Evolutionary conservation across 2,888 invertebrate species (phyloP).

Genomic region (Mimachlamys varia): DNA sequence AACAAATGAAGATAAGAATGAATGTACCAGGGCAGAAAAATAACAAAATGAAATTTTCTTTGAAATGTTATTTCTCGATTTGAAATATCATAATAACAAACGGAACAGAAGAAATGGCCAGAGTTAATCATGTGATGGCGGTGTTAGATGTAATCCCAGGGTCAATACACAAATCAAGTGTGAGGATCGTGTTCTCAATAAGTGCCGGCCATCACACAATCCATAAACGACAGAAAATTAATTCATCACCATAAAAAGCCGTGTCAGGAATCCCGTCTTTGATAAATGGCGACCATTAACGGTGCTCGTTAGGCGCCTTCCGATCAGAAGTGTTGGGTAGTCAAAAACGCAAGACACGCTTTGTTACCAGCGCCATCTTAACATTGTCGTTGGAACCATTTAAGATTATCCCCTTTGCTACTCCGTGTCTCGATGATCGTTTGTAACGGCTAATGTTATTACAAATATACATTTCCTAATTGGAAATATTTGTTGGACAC

Average conservation of each 20-base stretch:
- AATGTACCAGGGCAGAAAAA: not conserved
- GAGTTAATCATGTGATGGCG: conserved; percentile 11
- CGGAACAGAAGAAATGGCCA: not conserved
- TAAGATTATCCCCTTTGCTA: conserved; percentile 10
- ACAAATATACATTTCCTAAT: conserved; percentile 36
- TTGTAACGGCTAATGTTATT: conserved; percentile 32
- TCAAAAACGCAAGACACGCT: conserved; percentile 22
- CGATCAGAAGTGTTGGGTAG: not conserved
- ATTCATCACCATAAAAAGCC: conserved; percentile 31
- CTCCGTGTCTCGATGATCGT: not conserved
- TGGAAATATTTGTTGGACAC: conserved; percentile 24
- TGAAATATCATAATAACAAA: not conserved
- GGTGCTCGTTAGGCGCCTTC: not conserved
- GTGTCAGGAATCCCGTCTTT: not conserved
- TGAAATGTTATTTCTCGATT: not conserved
- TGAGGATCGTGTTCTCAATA: not conserved
- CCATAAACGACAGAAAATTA: conserved; percentile 22
- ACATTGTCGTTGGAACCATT: conserved; percentile 3
- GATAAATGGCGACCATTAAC: conserved; percentile 31
- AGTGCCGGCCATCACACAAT: conserved; percentile 21
- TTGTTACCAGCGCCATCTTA: not conserved
- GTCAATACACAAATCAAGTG: conserved; percentile 34
- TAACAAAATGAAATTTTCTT: not conserved
- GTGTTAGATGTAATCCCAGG: not conserved
- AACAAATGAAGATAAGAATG: not conserved